Base-by-base conservation (phyloP, 2,113 vertebrate species). In the Parus major region DNA sequence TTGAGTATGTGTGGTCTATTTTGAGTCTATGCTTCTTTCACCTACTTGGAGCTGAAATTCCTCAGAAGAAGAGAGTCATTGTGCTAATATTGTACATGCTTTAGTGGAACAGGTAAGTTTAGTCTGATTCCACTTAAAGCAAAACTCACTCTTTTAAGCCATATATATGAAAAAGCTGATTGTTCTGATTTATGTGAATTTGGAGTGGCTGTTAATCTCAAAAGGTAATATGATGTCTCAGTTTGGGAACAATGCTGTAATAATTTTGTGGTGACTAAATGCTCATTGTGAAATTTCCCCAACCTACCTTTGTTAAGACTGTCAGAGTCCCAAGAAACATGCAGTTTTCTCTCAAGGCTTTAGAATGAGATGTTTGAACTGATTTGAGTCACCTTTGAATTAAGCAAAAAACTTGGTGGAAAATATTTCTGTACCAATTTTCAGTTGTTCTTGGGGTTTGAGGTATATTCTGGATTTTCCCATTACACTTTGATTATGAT, bases 401-500 rank as follows among this genome's bases (percentile, higher is more conserved):
- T 64, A 19, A 61, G 57, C 19, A 72, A 55, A 73, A 33, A 12
- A 24, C 35, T 60, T 78, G 7, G 28, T 52, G 22, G 35, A 55
- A 91, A 75, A 36, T 77, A 50, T 36, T 72, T 83, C 23, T 76
- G 8, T 80, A 49, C 16, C 5, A 33, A 3, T 55, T 35, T 72
- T 46, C n/a, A 85, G 12, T 88, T 64, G 21, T 35, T 86, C 42
- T 60, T 25, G 28, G 47, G 8, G 16, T 79, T 90, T 92, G 35
- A 91, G 31, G 5, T 10, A 71, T 5, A 7, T 65, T 80, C 59
- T 75, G 9, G 8, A 9, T 91, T 80, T 92, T 66, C 47, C 31
- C 24, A 2, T 96, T 82, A 95, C 15, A n/a, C 19, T 85, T 31
- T 27, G 15, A 21, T 73, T 70, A 93, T 50, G 93, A 79, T 70